Evolutionary conservation across 2,888 invertebrate species (phyloP).

Genomic region (Theodoxus fluviatilis): DNA sequence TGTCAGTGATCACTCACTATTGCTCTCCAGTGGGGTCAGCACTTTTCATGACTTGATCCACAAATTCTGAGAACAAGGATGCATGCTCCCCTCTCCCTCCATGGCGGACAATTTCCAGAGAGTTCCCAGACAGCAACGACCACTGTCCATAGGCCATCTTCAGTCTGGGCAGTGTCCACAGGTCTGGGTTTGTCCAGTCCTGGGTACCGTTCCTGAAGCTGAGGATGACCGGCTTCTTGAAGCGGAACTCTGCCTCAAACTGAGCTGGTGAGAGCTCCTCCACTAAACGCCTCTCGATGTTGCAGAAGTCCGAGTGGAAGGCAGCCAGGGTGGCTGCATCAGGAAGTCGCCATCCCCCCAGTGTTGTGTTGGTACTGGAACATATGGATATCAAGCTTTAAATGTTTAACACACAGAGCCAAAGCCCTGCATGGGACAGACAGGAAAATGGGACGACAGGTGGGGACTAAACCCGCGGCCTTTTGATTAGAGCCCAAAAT

Average conservation of each 20-base stretch:
- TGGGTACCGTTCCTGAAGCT: conserved; percentile 49
- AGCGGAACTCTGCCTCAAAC: conserved; percentile 49
- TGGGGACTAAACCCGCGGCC: no score
- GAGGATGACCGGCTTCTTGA: conserved; percentile 52
- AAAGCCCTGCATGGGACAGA: no score
- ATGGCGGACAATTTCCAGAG: conserved; percentile 52
- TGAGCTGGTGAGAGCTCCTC: conserved; percentile 38
- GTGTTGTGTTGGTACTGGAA: no score
- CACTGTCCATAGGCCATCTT: conserved; percentile 47
- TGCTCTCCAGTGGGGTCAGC: no score
- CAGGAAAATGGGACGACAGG: no score
- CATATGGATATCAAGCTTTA: no score
- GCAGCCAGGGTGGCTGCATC: conserved; percentile 32
- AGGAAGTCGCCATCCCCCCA: conserved; percentile 48
- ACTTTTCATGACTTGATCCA: conserved; percentile 41
- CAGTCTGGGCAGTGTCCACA: conserved; percentile 46
- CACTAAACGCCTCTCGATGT: conserved; percentile 41
- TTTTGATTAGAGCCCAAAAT: no score
- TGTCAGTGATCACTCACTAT: no score
- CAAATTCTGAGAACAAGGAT: conserved; percentile 46
- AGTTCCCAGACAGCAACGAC: conserved; percentile 47
- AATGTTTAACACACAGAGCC: no score
- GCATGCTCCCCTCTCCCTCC: conserved; percentile 52
- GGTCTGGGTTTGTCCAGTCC: conserved; percentile 50
- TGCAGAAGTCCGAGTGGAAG: conserved; percentile 42